Evolutionary conservation across 2,113 vertebrate genomes (phyloP), one percentile per base, ranked within the genome.

Genomic region (Opisthocomus hoazin): DNA sequence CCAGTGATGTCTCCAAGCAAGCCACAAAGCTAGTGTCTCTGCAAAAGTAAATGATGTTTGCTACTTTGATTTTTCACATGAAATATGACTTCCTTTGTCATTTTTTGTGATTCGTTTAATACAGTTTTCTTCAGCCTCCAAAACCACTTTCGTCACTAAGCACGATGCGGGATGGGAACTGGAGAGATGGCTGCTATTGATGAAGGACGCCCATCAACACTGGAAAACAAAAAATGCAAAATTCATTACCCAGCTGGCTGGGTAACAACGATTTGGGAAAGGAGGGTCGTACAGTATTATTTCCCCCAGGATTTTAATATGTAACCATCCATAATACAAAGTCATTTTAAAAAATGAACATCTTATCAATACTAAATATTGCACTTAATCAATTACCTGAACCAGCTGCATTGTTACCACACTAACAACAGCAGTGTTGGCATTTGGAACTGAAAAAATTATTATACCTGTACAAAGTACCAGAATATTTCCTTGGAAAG

Each of bases 171-270:
- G 99, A 99, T 46, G 98, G 99, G 81, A 99, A 98, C 90, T 99
- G 99, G 99, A 99, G 98, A 96, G 99, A 99, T 0, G 99, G 99
- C 94, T 99, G 99, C 98, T 99, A 99, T 96, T 99, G 97, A 99
- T 74, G 87, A 85, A 86, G 56, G 64, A 84, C 91, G 17, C 69
- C 94, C 89, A 56, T 71, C 80, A 92, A 61, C 71, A 58, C 10
- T 57, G 84, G 87, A 90, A 90, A 91, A 91, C 61, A 96, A 89
- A 85, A 77, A 82, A 93, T 75, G 90, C 29, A 54, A 91, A 96
- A 93, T 87, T 93, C 66, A 87, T 98, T 97, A 97, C 99, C 99
- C 98, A 99, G 99, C 99, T 98, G 99, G 99, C 99, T 99, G 99
- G 99, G 99, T 98, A 97, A 93, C 93, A 63, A 26, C 46, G 34